phyloP scores from a whole-genome alignment of 2,888 invertebrate species.

The Ypsolopha scabrella region DNA sequence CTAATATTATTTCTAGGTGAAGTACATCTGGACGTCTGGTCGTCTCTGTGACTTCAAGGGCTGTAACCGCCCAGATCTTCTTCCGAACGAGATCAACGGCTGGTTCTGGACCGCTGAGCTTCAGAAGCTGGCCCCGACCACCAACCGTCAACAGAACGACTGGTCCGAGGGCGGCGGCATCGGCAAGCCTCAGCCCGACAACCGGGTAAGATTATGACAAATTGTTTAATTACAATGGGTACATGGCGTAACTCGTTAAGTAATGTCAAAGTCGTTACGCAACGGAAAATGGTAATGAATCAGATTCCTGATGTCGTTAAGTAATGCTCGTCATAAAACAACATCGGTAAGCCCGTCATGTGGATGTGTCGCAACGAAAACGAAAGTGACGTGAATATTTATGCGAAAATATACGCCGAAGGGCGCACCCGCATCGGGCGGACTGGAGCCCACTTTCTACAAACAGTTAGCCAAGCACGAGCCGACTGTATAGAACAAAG shows the following conservation, averaged over 20 bases:
- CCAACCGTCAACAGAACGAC: constrained; percentile 85
- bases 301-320: constrained; percentile 43
- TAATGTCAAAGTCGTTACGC: not conserved
- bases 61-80: constrained; percentile 86
- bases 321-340: constrained; percentile 52
- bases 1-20: constrained; percentile 65
- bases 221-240: not conserved
- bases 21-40: constrained; percentile 94
- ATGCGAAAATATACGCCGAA: constrained; percentile 64
- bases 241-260: not conserved
- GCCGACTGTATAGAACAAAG: constrained; percentile 39
- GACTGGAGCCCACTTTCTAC: constrained; percentile 53
- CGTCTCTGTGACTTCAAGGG: constrained; percentile 92
- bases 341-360: constrained; percentile 1
- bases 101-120: constrained; percentile 95
- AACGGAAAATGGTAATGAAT: constrained; percentile 19
- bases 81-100: constrained; percentile 84
- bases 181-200: constrained; percentile 89
- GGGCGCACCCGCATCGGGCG: constrained; percentile 60
- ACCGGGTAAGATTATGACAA: constrained; percentile 64
- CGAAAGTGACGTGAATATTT: constrained; percentile 62
- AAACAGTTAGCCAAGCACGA: constrained; percentile 26
- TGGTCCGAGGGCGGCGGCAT: constrained; percentile 91
- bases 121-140: constrained; percentile 87
- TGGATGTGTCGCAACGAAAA: constrained; percentile 57